Conservation (phyloP, 2,113 vertebrate genomes). For the Orientallactaga bullata region DNA sequence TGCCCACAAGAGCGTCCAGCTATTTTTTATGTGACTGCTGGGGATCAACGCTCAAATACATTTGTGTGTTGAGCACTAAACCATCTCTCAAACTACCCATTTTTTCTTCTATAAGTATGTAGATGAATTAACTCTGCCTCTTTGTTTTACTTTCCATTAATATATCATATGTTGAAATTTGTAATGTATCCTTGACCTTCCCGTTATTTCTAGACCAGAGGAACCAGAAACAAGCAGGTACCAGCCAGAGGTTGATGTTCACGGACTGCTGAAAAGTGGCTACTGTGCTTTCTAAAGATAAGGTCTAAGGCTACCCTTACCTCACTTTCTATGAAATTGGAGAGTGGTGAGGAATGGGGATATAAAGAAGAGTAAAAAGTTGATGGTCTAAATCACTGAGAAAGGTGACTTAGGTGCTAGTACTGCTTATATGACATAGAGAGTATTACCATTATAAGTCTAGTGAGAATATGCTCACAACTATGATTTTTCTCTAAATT, state of each 20-base stretch:
- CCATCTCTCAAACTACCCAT: no score
- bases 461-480: background rate
- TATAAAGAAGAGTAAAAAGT: background rate
- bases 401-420: background rate
- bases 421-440: background rate
- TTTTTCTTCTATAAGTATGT: background rate
- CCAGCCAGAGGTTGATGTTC: background rate
- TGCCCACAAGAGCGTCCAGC: no score
- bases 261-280: no score
- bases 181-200: background rate
- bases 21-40: no score
- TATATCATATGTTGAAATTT: background rate
- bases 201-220: background rate
- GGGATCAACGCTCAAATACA: no score
- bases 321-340: background rate
- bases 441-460: background rate
- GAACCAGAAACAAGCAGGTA: background rate
- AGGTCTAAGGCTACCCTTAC: background rate
- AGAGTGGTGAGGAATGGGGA: background rate
- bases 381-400: background rate
- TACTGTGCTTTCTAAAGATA: no score
- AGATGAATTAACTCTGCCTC: background rate
- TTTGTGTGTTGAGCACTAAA: no score
- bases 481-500: background rate
- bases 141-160: background rate